Evolutionary conservation across 1,140 invertebrate genomes (phyloP), one percentile per base, ranked within the genome.

Genomic region (Steinernema khuongi): DNA sequence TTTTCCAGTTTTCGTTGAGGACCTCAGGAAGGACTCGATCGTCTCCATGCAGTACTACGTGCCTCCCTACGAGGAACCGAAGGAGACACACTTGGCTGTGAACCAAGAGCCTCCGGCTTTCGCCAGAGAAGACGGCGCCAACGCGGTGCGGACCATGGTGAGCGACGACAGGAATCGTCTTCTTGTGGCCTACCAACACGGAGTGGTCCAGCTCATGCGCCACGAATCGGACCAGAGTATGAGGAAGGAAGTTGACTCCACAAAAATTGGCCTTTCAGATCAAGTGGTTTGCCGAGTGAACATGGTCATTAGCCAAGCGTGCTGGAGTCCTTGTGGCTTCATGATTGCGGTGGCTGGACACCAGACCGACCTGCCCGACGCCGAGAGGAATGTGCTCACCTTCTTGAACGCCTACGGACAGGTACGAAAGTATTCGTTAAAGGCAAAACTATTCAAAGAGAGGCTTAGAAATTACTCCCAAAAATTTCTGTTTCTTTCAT

Each of bases 261-360:
- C 17, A 1, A 67, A n/a, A 92, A 75, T 14, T 50, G 26, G 70
- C 71, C 76, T 84, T 83, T 29, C 79, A 89, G 89, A 85, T 79
- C 88, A 89, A 11, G 80, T 89, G 60, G 74, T 90, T 36, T 83
- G 90, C 32, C 87, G 89, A 75, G 92, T 92, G 1, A 90, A 91
- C 22, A 91, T 97, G 89, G 80, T 86, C 66, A 89, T 92, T 0
- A 89, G 90, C 31, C 91, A 91, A 83, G 91, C 92, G 73, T 89
- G 90, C 75, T 98, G 95, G 94, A 96, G 96, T 86, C 92, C 93
- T 81, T 91, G 91, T 82, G 95, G 95, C 0, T 91, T 90, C 66
- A 87, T 96, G 0, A 79, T 97, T 29, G 95, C 94, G 0, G 90
- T 95, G 1, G 91, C 92, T 41, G 95, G 94, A 0, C 89, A 89